Conservation (phyloP, 1,140 invertebrate genomes). For the Hylaeus anthracinus region DNA sequence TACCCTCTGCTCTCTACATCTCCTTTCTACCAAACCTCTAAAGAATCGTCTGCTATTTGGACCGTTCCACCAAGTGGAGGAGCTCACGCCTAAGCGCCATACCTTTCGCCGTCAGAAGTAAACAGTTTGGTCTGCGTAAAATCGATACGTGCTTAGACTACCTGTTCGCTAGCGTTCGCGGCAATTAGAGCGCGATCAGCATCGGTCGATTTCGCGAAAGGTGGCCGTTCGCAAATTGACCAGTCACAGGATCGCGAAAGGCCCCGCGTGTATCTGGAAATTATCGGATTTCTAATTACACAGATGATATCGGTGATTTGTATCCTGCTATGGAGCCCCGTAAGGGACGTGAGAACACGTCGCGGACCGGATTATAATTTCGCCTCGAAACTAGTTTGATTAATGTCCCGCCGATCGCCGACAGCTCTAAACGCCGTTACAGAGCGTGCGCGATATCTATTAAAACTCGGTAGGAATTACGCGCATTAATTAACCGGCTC, state of each 20-base stretch:
- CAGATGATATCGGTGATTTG: conserved; percentile 37
- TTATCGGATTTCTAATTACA: conserved; percentile 22
- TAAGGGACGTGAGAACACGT: background rate
- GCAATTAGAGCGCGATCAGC: background rate
- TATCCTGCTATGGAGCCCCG: background rate
- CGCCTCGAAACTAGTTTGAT: conserved; percentile 59
- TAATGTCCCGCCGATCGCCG: conserved; percentile 51
- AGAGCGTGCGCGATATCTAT: conserved; percentile 49
- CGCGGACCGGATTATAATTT: conserved; percentile 35
- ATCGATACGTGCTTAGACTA: too few relatives aligned
- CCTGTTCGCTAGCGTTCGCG: background rate
- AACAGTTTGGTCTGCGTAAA: too few relatives aligned
- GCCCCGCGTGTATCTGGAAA: background rate
- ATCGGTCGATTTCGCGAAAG: background rate
- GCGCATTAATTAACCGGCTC: conserved; percentile 43
- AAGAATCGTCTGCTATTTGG: too few relatives aligned
- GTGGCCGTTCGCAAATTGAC: background rate
- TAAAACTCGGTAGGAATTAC: conserved; percentile 53
- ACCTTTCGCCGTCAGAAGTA: too few relatives aligned
- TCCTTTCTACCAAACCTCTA: too few relatives aligned
- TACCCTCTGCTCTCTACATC: too few relatives aligned
- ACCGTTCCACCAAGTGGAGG: too few relatives aligned
- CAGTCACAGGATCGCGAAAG: background rate
- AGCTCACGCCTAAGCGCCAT: too few relatives aligned
- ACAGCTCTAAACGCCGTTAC: conserved; percentile 46